A percentile compares a stretch with the other conserved stretches of the same genome.
phyloP scores from a whole-genome alignment of 2,888 invertebrate genomes.

The Acholoe squamosa region DNA sequence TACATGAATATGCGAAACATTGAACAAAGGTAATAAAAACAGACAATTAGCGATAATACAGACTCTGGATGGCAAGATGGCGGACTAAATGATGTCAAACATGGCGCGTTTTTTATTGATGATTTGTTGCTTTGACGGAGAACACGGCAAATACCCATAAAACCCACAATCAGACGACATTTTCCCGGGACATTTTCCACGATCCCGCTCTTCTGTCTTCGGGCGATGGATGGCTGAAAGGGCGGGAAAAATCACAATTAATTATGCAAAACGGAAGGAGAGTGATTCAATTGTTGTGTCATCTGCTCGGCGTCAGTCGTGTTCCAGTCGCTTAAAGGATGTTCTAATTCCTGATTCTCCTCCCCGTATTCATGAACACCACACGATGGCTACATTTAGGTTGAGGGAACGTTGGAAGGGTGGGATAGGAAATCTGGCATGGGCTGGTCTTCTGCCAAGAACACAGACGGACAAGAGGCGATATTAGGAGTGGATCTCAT shows the following conservation, averaged over 20 bases:
- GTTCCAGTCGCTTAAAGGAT: background rate
- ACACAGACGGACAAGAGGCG: background rate
- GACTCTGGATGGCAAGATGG: background rate
- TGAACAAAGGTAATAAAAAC: no score
- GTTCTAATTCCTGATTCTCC: background rate
- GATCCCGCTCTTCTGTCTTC: background rate
- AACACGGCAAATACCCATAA: background rate
- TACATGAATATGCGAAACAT: no score
- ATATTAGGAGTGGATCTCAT: conserved; percentile 7
- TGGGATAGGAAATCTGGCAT: background rate
- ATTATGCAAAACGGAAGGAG: conserved; percentile 34
- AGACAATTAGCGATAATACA: no score
- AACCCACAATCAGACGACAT: background rate
- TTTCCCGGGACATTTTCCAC: no score
- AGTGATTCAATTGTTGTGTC: background rate
- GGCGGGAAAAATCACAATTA: background rate
- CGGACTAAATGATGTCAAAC: conserved; percentile 1
- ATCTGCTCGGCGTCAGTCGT: background rate
- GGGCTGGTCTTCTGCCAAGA: background rate
- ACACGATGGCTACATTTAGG: background rate
- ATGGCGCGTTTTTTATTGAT: background rate
- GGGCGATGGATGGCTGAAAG: background rate
- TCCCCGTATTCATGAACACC: background rate
- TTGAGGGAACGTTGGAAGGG: background rate
- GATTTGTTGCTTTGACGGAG: background rate